phyloP scores from a whole-genome alignment of 2,797 vertebrate genomes.

The Pygocentrus nattereri region DNA sequence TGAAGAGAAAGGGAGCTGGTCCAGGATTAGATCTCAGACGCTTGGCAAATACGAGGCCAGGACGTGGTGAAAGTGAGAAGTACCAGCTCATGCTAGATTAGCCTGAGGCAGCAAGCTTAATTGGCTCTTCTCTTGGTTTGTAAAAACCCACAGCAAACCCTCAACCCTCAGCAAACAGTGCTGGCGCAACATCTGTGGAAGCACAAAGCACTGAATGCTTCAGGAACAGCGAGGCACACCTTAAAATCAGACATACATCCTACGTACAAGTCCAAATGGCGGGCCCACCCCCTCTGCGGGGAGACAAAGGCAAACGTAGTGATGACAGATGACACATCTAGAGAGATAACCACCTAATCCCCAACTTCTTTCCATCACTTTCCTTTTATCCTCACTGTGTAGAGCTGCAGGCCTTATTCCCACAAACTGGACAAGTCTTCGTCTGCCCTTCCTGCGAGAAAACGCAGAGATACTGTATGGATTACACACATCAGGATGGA shows the following conservation, averaged over 20 bases:
- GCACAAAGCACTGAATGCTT: slow-evolving; percentile 9
- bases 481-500: slow-evolving; percentile 28
- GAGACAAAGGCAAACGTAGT: slow-evolving; percentile 49
- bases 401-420: slow-evolving; percentile 49
- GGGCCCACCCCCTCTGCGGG: slow-evolving; percentile 26
- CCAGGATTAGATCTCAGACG: background rate
- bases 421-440: slow-evolving; percentile 22
- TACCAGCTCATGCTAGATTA: background rate
- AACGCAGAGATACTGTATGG: background rate
- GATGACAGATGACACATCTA: slow-evolving; percentile 63
- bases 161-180: slow-evolving; percentile 33
- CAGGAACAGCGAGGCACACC: background rate
- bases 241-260: slow-evolving; percentile 23
- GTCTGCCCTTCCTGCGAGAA: slow-evolving; percentile 17
- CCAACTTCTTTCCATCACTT: slow-evolving; percentile 55
- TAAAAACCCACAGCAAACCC: slow-evolving; percentile 14
- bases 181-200: slow-evolving; percentile 25
- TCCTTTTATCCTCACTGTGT: slow-evolving; percentile 48
- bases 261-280: slow-evolving; percentile 34
- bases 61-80: slow-evolving; percentile 25
- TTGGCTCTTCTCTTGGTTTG: slow-evolving; percentile 14
- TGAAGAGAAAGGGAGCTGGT: background rate
- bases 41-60: background rate
- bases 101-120: slow-evolving; percentile 34
- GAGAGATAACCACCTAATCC: slow-evolving; percentile 59